Percentiles rank a stretch among this genome's conserved stretches.
These are phyloP conservation scores for Brachionus asplanchnoidis DNA, from an alignment of 1,140 invertebrate genomes.

Conservation along the genomic window DNA sequence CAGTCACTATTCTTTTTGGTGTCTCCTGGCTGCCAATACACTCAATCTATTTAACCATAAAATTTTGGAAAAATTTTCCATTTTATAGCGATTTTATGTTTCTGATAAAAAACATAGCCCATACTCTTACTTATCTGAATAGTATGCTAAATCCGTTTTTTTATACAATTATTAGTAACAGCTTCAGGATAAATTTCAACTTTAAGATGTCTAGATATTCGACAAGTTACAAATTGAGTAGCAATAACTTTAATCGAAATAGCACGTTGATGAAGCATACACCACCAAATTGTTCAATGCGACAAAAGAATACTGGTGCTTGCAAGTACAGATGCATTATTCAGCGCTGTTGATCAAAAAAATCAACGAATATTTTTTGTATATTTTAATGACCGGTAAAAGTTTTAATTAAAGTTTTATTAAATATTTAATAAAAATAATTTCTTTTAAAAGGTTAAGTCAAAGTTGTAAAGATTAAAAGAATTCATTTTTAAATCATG, in stretches of 20 bases:
- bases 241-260: neutral
- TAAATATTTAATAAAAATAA: neutral
- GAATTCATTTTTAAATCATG: neutral
- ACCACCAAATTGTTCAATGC: neutral
- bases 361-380: neutral
- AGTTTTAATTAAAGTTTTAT: neutral
- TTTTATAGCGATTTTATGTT: neutral
- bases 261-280: neutral
- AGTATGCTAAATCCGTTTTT: slow-evolving; percentile 36
- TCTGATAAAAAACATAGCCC: neutral
- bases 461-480: neutral
- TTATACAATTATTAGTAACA: slow-evolving; percentile 22
- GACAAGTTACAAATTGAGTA: neutral
- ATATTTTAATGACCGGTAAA: neutral
- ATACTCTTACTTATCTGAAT: slow-evolving; percentile 22
- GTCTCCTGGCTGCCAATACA: slow-evolving; percentile 30
- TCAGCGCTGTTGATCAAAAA: neutral
- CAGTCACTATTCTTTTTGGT: slow-evolving; percentile 14
- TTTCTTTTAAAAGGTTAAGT: neutral
- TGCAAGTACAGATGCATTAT: neutral
- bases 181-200: neutral
- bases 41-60: neutral
- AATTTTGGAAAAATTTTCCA: slow-evolving; percentile 27
- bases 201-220: neutral
- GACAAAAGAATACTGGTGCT: neutral